Evolutionary conservation across 2,888 invertebrate species (phyloP), one percentile per base, ranked within the genome.

Genomic region (Lochmaea crataegi): DNA sequence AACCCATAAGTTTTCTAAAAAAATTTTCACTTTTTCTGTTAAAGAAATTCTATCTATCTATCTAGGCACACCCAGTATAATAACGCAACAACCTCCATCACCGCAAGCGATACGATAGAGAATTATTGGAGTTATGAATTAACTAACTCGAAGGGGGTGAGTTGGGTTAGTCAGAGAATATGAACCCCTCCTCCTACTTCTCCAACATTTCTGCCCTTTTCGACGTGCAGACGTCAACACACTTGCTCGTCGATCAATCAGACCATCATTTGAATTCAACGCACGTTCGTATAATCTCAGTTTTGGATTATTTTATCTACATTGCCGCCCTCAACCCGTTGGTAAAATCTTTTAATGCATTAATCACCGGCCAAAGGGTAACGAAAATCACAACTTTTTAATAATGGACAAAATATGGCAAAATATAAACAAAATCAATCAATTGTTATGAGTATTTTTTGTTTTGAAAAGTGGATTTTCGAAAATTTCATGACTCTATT

Each of bases 221-320:
- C 42, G 48, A 67, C 11, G 38, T n/a, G 73, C 77, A 77, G 78
- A 79, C 79, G 79, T 81, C 80, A 80, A 78, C 80, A 78, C 81
- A 79, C 79, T 70, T 79, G 79, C 80, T 76, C 78, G 79, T 82
- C 82, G 83, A 83, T 81, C 81, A 81, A 81, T 81, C 81, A 81
- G 80, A 70, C 76, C 74, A 71, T 69, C 82, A 86, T 87, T 86
- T 84, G 82, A 84, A 86, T 86, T 87, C 86, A 84, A 80, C 83
- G 83, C 87, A 87, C 87, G 87, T 86, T 82, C 84, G 81, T 81
- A 84, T 86, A 87, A 87, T 87, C 87, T 86, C 84, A 84, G 82
- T 85, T 84, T 85, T 85, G 85, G 85, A 86, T 85, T 86, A 86
- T 86, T 86, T 86, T 86, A 86, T 86, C 86, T 84, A 82, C 81